Base-by-base conservation (phyloP, 1,140 invertebrate species). In the Megalopta genalis region DNA sequence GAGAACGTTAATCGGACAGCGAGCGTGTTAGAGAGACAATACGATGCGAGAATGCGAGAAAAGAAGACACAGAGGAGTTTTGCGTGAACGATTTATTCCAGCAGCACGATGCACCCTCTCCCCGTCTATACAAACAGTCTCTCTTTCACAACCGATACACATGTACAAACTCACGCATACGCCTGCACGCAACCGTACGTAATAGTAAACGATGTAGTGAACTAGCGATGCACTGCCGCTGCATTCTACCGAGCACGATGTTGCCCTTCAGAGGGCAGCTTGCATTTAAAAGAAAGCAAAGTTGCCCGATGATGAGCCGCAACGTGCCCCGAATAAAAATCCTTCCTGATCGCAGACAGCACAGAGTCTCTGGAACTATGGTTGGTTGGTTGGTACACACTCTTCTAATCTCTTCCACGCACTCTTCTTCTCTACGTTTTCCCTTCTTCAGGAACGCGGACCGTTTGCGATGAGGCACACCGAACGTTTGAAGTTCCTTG, bases 211-310 rank as follows among this genome's bases (percentile, higher is more conserved):
- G 32, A 49, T 25, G 42, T 32, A 10, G 8, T 52, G 27, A 6
- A 37, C 23, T 23, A 6, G 27, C 46, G 16, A 49, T 80, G 63
- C 63, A 77, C 64, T 46, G 10, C 42, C 65, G 77, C 65, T 77
- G 82, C 67, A 60, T 52, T 76, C 60, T 42, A 59, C 77, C 81
- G 81, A 67, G 27, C 82, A 90, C 90, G 71, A 66, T 86, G 78
- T 87, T 88, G 90, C 90, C 90, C 90, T 88, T 91, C 88, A 91
- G 79, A 82, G 85, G 90, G 90, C 90, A 91, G 90, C 90, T 91
- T 37, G 90, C 90, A 79, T 83, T 81, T 37, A 78, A 63, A 77
- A 85, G 79, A 42, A 84, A 89, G 90, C 90, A 83, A 90, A 89
- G 89, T 57, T 91, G 90, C 90, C 90, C 82, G 52, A 88, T 91